Conservation (phyloP, 2,888 invertebrate species). For the Tillus elongatus region DNA sequence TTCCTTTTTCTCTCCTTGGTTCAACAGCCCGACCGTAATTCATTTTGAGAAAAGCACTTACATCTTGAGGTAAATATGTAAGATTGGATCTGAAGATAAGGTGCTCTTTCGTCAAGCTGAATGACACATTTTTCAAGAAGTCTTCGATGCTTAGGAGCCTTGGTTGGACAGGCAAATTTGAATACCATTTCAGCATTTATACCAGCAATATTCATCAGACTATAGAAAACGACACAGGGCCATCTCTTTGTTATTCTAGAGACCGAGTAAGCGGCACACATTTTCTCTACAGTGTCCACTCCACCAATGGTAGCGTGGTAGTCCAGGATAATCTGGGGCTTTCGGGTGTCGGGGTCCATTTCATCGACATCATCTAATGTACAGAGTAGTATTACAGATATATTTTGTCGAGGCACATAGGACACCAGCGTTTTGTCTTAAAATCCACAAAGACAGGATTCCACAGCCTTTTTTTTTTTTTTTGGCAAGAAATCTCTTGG, state of each 20-base stretch:
- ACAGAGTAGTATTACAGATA: conserved; percentile 21
- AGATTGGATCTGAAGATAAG: conserved; percentile 18
- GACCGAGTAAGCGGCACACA: conserved; percentile 3
- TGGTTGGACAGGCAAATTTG: conserved; percentile 15
- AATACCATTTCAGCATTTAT: conserved; percentile 9
- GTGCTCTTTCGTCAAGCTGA: conserved; percentile 20
- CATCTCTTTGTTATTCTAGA: conserved; percentile 1
- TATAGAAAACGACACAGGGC: not conserved
- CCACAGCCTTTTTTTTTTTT: conserved; percentile 9
- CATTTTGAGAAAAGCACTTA: conserved; percentile 16
- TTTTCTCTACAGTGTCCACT: conserved; percentile 1
- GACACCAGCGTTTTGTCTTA: conserved; percentile 18
- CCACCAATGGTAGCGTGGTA: not conserved
- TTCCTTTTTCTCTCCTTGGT: conserved; percentile 14
- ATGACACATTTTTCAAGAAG: conserved; percentile 20
- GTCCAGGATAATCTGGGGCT: conserved; percentile 1
- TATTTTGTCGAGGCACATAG: conserved; percentile 17
- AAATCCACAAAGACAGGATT: conserved; percentile 20
- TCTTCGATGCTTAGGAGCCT: conserved; percentile 18
- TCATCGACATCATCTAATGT: conserved; percentile 16
- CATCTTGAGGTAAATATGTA: conserved; percentile 18
- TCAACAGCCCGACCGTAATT: conserved; percentile 15
- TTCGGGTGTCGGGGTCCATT: not conserved
- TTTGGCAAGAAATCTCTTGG: conserved; percentile 11
- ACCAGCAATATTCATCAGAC: conserved; percentile 2